A percentile compares a stretch with the other conserved stretches of the same genome.
Conservation (phyloP, 2,113 vertebrate genomes). For the Dicentrarchus labrax region DNA sequence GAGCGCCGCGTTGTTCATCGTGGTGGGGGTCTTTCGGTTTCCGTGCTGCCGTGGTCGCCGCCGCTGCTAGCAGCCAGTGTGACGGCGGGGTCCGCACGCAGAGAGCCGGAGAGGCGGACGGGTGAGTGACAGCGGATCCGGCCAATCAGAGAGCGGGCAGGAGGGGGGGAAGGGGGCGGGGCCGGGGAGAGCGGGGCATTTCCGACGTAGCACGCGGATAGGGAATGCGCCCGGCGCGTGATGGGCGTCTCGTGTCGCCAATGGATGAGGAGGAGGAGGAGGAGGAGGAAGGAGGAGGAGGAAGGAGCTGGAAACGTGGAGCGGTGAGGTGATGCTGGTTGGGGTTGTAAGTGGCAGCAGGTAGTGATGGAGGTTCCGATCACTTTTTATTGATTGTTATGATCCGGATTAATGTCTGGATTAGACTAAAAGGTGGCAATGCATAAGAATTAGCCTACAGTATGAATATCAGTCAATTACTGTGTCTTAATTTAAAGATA, state of each 20-base stretch:
- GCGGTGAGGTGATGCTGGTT: conserved; percentile 72
- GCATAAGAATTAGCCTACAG: too few species aligned
- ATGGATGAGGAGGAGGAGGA: conserved; percentile 56
- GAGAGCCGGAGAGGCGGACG: conserved; percentile 73
- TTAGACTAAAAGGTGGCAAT: too few species aligned
- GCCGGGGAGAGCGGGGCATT: conserved; percentile 39
- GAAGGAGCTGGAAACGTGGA: conserved; percentile 87
- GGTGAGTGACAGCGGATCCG: conserved; percentile 61
- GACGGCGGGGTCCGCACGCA: too few species aligned
- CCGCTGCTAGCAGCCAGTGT: conserved; percentile 82
- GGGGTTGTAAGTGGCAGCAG: too few species aligned
- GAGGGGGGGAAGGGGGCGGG: conserved; percentile 1
- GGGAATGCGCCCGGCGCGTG: conserved; percentile 66
- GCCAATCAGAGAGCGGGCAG: conserved; percentile 66
- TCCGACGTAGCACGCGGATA: conserved; percentile 69
- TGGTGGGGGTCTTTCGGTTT: conserved; percentile 68
- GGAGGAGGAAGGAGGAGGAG: conserved; percentile 1
- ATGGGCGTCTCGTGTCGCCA: conserved; percentile 73
- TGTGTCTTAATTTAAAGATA: too few species aligned
- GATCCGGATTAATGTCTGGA: too few species aligned
- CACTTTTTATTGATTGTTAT: too few species aligned
- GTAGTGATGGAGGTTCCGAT: too few species aligned
- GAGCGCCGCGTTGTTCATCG: conserved; percentile 53
- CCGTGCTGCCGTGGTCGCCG: conserved; percentile 68
- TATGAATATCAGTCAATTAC: too few species aligned